Base-by-base conservation (phyloP, 2,113 vertebrate species). In the Lonchura striata region DNA sequence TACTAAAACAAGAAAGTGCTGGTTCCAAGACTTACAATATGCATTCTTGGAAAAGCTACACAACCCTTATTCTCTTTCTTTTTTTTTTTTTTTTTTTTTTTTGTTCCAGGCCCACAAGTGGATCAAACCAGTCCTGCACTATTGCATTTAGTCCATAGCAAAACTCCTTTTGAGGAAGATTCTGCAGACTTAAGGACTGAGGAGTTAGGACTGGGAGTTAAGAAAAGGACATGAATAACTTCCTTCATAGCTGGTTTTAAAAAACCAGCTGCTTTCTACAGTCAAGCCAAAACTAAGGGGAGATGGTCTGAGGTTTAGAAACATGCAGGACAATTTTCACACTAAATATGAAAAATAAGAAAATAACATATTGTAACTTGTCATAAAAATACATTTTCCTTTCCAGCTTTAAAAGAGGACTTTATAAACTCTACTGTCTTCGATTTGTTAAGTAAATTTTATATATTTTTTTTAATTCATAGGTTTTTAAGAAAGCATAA, bases 381-480 rank as follows among this genome's bases (percentile, higher is more conserved):
- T 46, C 27, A 46, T 87, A 56, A 86, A 94, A 93, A 68, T 9
- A 44, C 0, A 3, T 41, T 22, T 60, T 79, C 42, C 56, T 68
- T 90, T 65, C 27, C 47, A 59, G 22, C 16, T 87, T 83, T 82
- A 72, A 87, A 92, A 84, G 13, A 66, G 54, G 33, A 63, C 13
- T 85, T 95, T 77, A 86, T 78, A 76, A 91, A 65, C 35, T 50
- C 27, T 46, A 21, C 20, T 13, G 4, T 44, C 57, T 91, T 94
- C 91, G 42, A 70, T 69, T 88, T 90, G 30, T 90, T 66, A 83
- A 88, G 59, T 63, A 53, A 72, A 77, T 64, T 96, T 94, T 88
- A 86, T 92, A 66, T 37, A 61, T 80, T 91, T 90, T 92, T 94
- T 94, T 92, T 31, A 95, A 95, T 76, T 89, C 54, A 72, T 44